Evolutionary conservation across 1,140 invertebrate genomes (phyloP), one percentile per base, ranked within the genome.

Genomic region (Prorops nasuta): DNA sequence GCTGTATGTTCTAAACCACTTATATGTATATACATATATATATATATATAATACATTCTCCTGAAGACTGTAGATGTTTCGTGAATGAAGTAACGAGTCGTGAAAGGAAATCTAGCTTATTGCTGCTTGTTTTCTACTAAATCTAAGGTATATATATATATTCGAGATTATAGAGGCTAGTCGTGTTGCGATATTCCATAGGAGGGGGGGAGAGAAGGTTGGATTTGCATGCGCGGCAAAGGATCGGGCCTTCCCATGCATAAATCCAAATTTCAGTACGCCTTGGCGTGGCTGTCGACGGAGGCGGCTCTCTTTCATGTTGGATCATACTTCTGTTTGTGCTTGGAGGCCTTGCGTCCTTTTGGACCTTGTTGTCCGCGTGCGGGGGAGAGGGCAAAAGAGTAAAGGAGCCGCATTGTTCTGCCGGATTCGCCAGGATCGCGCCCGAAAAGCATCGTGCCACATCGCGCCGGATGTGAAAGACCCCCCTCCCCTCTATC

Each of bases 181-280:
- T n/a, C n/a, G n/a, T n/a, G n/a, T n/a, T n/a, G n/a, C n/a, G n/a
- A n/a, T n/a, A n/a, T n/a, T n/a, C n/a, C n/a, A n/a, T n/a, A n/a
- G n/a, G n/a, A n/a, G n/a, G n/a, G n/a, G n/a, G n/a, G n/a, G n/a
- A n/a, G n/a, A n/a, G n/a, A n/a, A n/a, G n/a, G 51, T 21, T 19
- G 45, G 48, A 62, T 54, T 63, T 57, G 56, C 59, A 66, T 64
- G 57, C 57, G 54, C 57, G 51, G 54, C 59, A 64, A 58, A 67
- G 56, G 56, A 56, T 58, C 61, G 53, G 35, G 56, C 42, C 49
- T 43, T 44, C 37, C 24, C 52, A 44, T 55, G 54, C 55, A 66
- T 67, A 66, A 68, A 67, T 68, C 59, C 55, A 58, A 64, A 67
- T 64, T 61, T 64, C 54, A 62, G 60, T 51, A 49, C 50, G 38